A percentile compares a stretch with the other conserved stretches of the same genome.
These are phyloP conservation scores for Enteromius thamalakanensis DNA, from an alignment of 2,797 vertebrate genomes.

Conservation along the genomic window DNA sequence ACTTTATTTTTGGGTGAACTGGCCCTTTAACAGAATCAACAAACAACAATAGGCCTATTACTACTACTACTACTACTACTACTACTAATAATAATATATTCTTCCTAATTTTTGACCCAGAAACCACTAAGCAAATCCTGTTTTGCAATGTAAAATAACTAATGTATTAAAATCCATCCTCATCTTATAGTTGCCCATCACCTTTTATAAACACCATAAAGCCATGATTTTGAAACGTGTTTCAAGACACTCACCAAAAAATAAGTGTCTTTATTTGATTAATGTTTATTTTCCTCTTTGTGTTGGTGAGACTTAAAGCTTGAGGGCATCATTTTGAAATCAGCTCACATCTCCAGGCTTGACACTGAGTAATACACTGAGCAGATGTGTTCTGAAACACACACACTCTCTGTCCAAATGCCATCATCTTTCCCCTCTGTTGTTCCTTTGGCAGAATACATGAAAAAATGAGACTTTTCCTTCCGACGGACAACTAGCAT, in stretches of 20 bases:
- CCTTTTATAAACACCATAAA: background rate
- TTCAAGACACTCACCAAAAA: no score
- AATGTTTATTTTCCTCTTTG: slow-evolving; percentile 1
- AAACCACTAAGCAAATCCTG: background rate
- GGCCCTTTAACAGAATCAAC: background rate
- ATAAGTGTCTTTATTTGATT: background rate
- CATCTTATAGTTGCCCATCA: background rate
- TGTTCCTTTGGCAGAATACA: slow-evolving; percentile 26
- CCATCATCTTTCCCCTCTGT: slow-evolving; percentile 23
- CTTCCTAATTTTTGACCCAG: background rate
- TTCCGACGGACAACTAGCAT: slow-evolving; percentile 26
- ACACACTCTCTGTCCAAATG: background rate
- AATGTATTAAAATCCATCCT: background rate
- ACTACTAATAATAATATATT: background rate
- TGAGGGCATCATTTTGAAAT: slow-evolving; percentile 37
- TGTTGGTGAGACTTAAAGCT: slow-evolving; percentile 24
- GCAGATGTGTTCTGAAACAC: slow-evolving; percentile 29
- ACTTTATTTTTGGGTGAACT: background rate
- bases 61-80: background rate
- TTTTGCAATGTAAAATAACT: background rate
- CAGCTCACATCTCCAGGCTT: slow-evolving; percentile 40
- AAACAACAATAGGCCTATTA: background rate
- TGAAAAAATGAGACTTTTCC: background rate
- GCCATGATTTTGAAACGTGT: no score
- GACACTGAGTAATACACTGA: slow-evolving; percentile 41